These are phyloP conservation scores for Caprella mutica DNA, from an alignment of 2,888 invertebrate genomes.

Conservation along the genomic window DNA sequence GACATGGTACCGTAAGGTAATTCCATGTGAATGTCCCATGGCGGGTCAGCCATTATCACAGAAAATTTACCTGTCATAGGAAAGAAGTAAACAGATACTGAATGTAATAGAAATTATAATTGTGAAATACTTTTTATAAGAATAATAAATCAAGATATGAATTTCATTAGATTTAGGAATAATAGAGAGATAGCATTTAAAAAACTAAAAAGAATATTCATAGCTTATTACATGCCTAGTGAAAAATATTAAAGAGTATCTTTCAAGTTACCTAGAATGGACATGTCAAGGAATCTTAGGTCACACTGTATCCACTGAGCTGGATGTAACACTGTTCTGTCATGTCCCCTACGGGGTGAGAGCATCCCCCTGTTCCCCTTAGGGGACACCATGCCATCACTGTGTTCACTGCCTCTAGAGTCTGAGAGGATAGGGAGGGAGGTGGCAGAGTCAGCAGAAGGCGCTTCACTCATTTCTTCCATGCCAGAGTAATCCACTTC, in stretches of 20 bases:
- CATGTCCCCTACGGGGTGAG: constrained; percentile 14
- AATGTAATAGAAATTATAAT: too few relatives aligned
- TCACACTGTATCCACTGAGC: constrained; percentile 98
- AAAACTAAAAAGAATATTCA: too few relatives aligned
- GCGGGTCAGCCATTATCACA: constrained; percentile 97
- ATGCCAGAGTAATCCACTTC: constrained; percentile 65
- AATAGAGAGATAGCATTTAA: not conserved
- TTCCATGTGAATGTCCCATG: constrained; percentile 99
- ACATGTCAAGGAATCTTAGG: constrained; percentile 79
- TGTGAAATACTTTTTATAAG: too few relatives aligned
- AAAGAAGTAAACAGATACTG: too few relatives aligned
- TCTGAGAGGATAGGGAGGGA: constrained; percentile 35
- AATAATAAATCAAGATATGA: too few relatives aligned
- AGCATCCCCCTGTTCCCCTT: constrained; percentile 36
- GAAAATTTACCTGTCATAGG: constrained; percentile 90
- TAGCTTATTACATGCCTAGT: too few relatives aligned
- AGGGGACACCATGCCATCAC: constrained; percentile 38
- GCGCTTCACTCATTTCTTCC: constrained; percentile 35
- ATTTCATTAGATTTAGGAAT: too few relatives aligned
- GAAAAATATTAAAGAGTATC: too few relatives aligned
- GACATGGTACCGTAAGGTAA: constrained; percentile 97
- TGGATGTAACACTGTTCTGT: constrained; percentile 59
- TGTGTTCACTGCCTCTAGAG: constrained; percentile 36
- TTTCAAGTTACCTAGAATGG: constrained; percentile 57
- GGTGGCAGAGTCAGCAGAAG: constrained; percentile 11